Percentiles rank a stretch among this genome's conserved stretches.
phyloP scores from a whole-genome alignment of 2,797 vertebrate species.

The Enteromius unitaeniatus region DNA sequence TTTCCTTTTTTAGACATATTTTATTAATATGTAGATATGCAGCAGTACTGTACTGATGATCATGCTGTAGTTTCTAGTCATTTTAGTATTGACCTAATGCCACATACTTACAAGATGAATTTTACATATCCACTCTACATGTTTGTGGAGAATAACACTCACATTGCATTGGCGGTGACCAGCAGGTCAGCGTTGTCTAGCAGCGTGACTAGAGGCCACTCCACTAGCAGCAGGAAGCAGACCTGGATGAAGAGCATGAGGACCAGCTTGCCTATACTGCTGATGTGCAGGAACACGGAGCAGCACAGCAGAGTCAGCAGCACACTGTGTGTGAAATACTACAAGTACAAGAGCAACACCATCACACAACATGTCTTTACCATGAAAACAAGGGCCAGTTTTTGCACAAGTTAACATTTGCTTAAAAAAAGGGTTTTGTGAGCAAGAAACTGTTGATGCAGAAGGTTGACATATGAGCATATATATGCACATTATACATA shows the following conservation, averaged over 20 bases:
- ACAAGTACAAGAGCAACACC: constrained; percentile 45
- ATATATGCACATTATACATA: neutral
- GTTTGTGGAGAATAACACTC: constrained; percentile 70
- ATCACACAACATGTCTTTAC: constrained; percentile 3
- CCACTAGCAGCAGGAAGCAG: constrained; percentile 88
- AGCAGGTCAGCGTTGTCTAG: constrained; percentile 95
- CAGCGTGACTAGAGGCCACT: constrained; percentile 88
- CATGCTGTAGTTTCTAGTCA: neutral
- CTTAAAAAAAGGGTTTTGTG: neutral
- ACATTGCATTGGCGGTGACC: constrained; percentile 87
- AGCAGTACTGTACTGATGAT: neutral
- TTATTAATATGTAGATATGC: neutral
- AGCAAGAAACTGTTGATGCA: neutral
- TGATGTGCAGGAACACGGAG: constrained; percentile 97
- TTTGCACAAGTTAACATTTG: neutral
- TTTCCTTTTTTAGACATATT: neutral
- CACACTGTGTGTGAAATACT: constrained; percentile 94
- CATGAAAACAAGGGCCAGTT: constrained; percentile 5
- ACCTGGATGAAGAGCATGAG: constrained; percentile 90
- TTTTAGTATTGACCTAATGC: neutral
- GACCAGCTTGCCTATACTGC: constrained; percentile 93
- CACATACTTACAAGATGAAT: neutral
- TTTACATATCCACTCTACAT: neutral
- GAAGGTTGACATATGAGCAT: neutral
- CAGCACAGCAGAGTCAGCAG: constrained; percentile 95